phyloP scores from a whole-genome alignment of 2,113 vertebrate genomes.

The Xenopus tropicalis region UCB_Xtro_10.0 CM004450.2:99203501-99204000 shows the following conservation, averaged over 20 bases:
- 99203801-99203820: no score
- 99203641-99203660: slow-evolving; percentile 15
- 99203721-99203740: background rate
- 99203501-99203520: slow-evolving; percentile 29
- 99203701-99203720: slow-evolving; percentile 5
- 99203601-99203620: slow-evolving; percentile 35
- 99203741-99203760: background rate
- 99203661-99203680: slow-evolving; percentile 30
- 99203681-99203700: slow-evolving; percentile 8
- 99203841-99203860: no score
- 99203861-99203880: no score
- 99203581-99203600: slow-evolving; percentile 39
- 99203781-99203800: no score
- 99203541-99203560: slow-evolving; percentile 38
- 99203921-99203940: no score
- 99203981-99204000: no score
- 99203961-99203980: no score
- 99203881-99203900: no score
- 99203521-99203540: slow-evolving; percentile 38
- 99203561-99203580: slow-evolving; percentile 39
- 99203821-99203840: no score
- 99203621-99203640: slow-evolving; percentile 13
- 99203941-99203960: no score
- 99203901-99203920: no score
- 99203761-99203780: no score